Base-by-base conservation (phyloP, 30 jellyfish, hydroid and myxozoan species). In the Turritopsis dohrnii region DNA sequence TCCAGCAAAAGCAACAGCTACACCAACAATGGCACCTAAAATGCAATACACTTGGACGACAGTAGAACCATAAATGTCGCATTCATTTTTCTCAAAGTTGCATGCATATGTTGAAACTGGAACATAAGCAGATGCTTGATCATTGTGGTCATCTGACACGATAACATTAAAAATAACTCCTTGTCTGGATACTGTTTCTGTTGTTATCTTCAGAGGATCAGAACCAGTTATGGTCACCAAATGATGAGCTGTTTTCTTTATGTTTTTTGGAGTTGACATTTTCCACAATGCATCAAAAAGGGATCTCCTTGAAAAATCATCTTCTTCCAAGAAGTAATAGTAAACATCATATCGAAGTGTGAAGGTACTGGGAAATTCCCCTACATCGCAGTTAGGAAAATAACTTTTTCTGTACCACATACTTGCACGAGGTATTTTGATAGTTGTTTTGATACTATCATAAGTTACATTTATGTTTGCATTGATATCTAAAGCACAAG, bases 81-180 rank as follows among this genome's bases (percentile, higher is more conserved):
- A 30, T 22, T 80, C 79, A 31, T 65, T 53, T 22, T 22, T 23
- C 54, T 22, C 71, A 52, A 91, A 31, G 71, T 91, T 92, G 88
- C 97, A 91, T 19, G 90, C 97, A 82, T 91, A 91, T 0, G 86
- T 80, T 29, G 83, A 82, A 41, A 86, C 85, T 54, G 97, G 97
- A 0, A 73, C 87, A 81, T 91, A 91, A 7, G 96, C 90, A 73
- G 97, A 79, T 7, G 52, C 20, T 18, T 16, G 65, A 28, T 75
- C 52, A 26, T 21, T 21, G 18, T 22, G 54, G 16, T 79, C 8
- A 81, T 91, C 97, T 71, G 90, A 29, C 7, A 91, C 95, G 7
- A 91, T 54, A 25, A 91, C 75, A 72, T 91, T 91, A 84, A 82
- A 91, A n/a, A 91, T 89, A 53, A 84, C 77, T 0, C 97, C 97